Evolutionary conservation across 2,888 invertebrate genomes (phyloP), one percentile per base, ranked within the genome.

Genomic region (Eudasyphora cyanicolor): DNA sequence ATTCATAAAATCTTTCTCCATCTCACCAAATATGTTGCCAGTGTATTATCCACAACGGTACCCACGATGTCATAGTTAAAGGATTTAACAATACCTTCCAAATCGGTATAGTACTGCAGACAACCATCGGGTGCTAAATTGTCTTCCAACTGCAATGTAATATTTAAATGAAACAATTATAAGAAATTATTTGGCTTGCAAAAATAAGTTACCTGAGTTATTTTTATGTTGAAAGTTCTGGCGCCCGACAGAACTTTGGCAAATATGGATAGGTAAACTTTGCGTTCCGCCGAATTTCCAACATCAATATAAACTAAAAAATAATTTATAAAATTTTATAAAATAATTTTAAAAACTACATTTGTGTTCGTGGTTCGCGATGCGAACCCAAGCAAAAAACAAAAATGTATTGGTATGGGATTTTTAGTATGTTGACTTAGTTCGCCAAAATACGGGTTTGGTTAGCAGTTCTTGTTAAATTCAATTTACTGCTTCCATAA

Each of bases 271-370:
- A 96, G 86, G 89, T 94, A 94, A 35, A 96, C 91, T 14, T 95
- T 95, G 0, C 86, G 86, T 70, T 95, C 95, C 0, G 92, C 90
- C 0, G 94, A 91, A 75, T 94, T 93, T 4, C 94, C 94, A 14
- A 96, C 95, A 90, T 96, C 95, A 14, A 96, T 92, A 88, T 96
- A 96, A 79, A 96, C 96, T 96, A 89, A 14, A 93, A 91, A 74
- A n/a, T n/a, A n/a, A n/a, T n/a, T n/a, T n/a, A n/a, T n/a, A n/a
- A n/a, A n/a, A n/a, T n/a, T n/a, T n/a, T n/a, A n/a, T n/a, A n/a
- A n/a, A n/a, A n/a, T n/a, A n/a, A n/a, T n/a, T n/a, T n/a, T n/a
- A n/a, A n/a, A n/a, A n/a, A n/a, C n/a, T n/a, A n/a, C n/a, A n/a
- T n/a, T n/a, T n/a, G n/a, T n/a, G n/a, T n/a, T n/a, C n/a, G n/a